These are phyloP conservation scores for Diarsia mendica DNA, from an alignment of 2,888 invertebrate species.

Conservation along the genomic window DNA sequence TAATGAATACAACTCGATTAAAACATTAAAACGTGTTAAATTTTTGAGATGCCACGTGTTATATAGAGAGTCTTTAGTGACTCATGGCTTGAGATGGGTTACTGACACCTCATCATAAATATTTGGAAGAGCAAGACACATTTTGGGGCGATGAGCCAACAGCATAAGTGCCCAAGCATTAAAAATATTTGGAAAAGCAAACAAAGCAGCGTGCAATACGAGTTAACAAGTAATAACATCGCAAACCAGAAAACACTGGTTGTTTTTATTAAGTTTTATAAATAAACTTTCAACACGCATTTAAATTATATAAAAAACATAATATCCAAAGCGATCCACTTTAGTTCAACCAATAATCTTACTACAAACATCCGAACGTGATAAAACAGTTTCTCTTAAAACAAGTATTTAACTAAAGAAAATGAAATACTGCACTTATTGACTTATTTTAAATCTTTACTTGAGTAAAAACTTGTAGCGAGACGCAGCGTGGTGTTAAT, in stretches of 20 bases:
- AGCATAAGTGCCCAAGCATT: not conserved
- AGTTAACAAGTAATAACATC: constrained; percentile 23
- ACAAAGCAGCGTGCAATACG: constrained; percentile 18
- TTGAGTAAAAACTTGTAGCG: constrained; percentile 31
- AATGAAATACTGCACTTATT: constrained; percentile 19
- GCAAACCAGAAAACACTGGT: constrained; percentile 22
- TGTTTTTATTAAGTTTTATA: constrained; percentile 38
- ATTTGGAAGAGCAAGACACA: constrained; percentile 31
- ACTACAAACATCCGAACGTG: constrained; percentile 27
- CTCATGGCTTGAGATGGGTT: not conserved
- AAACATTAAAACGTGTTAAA: not conserved
- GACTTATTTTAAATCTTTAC: constrained; percentile 19
- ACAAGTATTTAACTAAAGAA: not conserved
- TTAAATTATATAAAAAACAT: constrained; percentile 45
- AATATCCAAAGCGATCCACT: constrained; percentile 30
- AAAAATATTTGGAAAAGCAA: constrained; percentile 34
- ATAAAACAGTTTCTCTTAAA: constrained; percentile 27
- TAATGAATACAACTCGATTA: not conserved
- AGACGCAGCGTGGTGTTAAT: constrained; percentile 32
- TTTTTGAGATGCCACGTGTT: not conserved
- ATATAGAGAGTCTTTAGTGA: not conserved
- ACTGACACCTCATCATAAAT: constrained; percentile 26
- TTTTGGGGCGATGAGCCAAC: constrained; percentile 2
- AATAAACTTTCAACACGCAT: constrained; percentile 48
- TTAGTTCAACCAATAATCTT: constrained; percentile 4